These are phyloP conservation scores for Leptoclinus maculatus DNA, from an alignment of 2,797 vertebrate species.

Conservation along the genomic window DNA sequence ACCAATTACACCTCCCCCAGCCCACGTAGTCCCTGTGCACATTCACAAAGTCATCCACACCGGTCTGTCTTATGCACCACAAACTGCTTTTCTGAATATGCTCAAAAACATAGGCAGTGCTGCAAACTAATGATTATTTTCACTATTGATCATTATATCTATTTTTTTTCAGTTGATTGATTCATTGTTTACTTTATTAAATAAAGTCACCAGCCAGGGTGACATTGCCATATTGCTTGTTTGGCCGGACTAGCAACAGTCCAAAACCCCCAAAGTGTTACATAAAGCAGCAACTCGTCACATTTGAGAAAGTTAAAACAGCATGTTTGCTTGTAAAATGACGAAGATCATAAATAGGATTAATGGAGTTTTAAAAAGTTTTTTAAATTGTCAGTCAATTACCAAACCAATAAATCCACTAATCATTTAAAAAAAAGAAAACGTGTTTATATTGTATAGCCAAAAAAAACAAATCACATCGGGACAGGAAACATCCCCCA, in stretches of 20 bases:
- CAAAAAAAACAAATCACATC: no score
- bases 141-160: not conserved
- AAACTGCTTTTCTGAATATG: slow-evolving; percentile 41
- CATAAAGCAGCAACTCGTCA: not conserved
- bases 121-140: slow-evolving; percentile 1
- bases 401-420: not conserved
- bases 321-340: not conserved
- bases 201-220: not conserved
- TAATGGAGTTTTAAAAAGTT: not conserved
- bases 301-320: not conserved
- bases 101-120: slow-evolving; percentile 37
- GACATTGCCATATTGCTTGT: not conserved
- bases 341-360: not conserved
- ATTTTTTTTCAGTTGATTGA: not conserved
- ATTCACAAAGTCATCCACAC: slow-evolving; percentile 64
- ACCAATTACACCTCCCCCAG: slow-evolving; percentile 61
- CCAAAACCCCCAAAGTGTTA: not conserved
- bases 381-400: not conserved
- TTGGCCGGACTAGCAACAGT: not conserved
- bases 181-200: slow-evolving; percentile 4
- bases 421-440: not conserved
- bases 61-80: slow-evolving; percentile 34
- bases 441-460: no score
- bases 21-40: slow-evolving; percentile 36
- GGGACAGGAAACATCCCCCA: no score